These are phyloP conservation scores for Neolamprologus toae DNA, from an alignment of 2,113 vertebrate species.

Conservation along the genomic window DNA sequence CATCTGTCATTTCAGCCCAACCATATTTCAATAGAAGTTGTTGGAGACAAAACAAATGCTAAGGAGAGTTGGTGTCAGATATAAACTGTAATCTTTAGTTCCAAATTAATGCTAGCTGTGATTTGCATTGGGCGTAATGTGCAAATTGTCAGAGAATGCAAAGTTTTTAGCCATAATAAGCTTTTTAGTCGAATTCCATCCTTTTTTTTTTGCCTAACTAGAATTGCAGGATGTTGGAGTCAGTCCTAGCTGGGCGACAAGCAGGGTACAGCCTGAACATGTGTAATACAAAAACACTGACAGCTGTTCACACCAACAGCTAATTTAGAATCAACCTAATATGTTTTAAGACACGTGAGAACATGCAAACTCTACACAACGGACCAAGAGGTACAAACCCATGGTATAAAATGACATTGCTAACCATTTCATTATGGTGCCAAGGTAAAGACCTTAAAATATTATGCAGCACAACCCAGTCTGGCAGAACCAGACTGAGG, in stretches of 20 bases:
- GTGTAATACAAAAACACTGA: background rate
- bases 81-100: background rate
- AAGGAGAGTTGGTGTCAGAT: background rate
- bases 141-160: background rate
- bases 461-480: background rate
- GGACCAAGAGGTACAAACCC: accelerated
- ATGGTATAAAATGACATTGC: background rate
- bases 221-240: background rate
- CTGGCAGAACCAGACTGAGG: background rate
- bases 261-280: background rate
- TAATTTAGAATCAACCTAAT: background rate
- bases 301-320: background rate
- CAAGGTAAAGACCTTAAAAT: background rate
- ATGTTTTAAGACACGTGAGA: background rate
- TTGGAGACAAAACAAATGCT: background rate
- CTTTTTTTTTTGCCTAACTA: background rate
- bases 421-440: background rate
- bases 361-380: background rate
- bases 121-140: background rate
- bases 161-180: background rate
- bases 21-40: background rate
- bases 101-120: background rate
- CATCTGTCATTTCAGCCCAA: background rate
- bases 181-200: background rate
- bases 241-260: background rate